Conservation (phyloP, 1,140 invertebrate species). For the Drosophila santomea region DNA sequence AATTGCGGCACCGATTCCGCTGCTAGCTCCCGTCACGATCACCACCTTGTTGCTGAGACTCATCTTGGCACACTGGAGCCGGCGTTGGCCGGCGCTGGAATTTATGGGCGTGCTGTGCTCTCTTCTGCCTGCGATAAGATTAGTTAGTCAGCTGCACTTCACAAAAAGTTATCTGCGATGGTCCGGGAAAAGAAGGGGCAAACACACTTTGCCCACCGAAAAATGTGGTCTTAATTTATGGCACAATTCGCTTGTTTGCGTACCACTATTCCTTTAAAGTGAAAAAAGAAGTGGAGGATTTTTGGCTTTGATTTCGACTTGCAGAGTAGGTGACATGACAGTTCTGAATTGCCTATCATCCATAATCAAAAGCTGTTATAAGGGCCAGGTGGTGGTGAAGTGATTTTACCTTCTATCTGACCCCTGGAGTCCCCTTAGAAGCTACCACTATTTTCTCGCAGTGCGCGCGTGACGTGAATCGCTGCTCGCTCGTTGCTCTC, state of each 20-base stretch:
- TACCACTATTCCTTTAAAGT: not conserved
- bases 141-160: constrained; percentile 16
- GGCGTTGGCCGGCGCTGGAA: not conserved
- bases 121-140: constrained; percentile 55
- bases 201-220: too few species aligned
- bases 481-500: constrained; percentile 4
- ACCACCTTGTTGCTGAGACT: constrained; percentile 87
- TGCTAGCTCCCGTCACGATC: constrained; percentile 92
- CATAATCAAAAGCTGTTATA: too few species aligned
- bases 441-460: not conserved
- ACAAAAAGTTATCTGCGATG: not conserved
- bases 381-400: too few species aligned
- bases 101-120: constrained; percentile 40
- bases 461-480: constrained; percentile 30
- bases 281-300: not conserved
- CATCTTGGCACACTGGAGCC: constrained; percentile 63
- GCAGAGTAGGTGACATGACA: not conserved
- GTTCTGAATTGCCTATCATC: not conserved
- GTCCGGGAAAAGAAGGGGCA: too few species aligned
- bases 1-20: constrained; percentile 93
- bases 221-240: not conserved
- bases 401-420: too few species aligned
- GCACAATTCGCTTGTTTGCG: not conserved
- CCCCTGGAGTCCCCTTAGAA: too few species aligned
- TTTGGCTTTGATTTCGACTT: not conserved